Percentiles rank a stretch among this genome's conserved stretches.
phyloP scores from a whole-genome alignment of 1,140 invertebrate genomes.

The Cotesia typhae region DNA sequence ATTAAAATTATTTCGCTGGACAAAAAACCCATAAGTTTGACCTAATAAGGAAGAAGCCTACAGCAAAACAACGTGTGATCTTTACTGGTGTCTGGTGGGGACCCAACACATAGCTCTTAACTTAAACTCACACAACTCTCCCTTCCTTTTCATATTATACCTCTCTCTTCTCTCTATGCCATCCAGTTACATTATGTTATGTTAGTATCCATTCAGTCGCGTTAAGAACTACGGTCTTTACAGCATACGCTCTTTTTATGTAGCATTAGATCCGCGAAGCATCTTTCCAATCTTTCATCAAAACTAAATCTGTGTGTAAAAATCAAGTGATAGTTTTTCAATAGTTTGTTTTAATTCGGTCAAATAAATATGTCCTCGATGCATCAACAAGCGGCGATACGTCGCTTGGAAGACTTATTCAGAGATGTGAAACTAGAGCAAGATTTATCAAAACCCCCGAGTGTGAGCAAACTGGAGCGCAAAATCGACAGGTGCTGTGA shows the following conservation, averaged over 20 bases:
- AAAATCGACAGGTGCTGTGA: conserved; percentile 70
- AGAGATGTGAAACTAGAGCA: conserved; percentile 71
- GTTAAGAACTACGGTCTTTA: conserved; percentile 44
- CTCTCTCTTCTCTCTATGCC: conserved; percentile 43
- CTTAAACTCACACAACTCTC: conserved; percentile 44
- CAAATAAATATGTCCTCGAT: conserved; percentile 62
- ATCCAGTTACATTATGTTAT: conserved; percentile 26
- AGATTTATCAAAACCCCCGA: conserved; percentile 52
- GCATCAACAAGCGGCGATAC: conserved; percentile 73
- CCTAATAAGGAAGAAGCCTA: conserved; percentile 60
- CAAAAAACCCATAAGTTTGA: conserved; percentile 62
- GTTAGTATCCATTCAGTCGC: conserved; percentile 60
- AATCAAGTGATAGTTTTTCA: no score
- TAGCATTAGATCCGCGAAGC: not conserved
- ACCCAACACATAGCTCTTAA: conserved; percentile 45
- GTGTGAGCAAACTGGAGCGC: conserved; percentile 65
- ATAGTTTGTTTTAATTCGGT: not conserved
- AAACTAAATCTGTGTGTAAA: no score
- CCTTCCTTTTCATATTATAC: conserved; percentile 40
- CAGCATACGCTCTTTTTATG: conserved; percentile 48
- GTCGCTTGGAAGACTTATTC: conserved; percentile 76
- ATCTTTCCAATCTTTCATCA: no score
- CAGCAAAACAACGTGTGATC: conserved; percentile 29
- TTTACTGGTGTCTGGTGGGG: not conserved
- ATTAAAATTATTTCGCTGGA: no score